phyloP scores from a whole-genome alignment of 30 jellyfish, hydroid and myxozoan species.

The Clytia hemisphaerica region DNA sequence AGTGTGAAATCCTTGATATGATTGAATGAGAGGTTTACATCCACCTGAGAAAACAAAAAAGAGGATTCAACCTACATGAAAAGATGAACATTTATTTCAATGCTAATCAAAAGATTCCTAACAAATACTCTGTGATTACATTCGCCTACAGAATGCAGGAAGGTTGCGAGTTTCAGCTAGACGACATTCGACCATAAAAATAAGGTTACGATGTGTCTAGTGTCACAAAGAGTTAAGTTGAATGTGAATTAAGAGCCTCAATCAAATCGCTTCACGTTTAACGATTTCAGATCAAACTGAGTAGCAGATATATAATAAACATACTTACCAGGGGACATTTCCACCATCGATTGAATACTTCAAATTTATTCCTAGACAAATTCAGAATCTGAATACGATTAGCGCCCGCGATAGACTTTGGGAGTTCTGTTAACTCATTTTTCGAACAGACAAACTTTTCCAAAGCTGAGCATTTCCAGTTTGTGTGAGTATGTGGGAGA shows the following conservation, averaged over 20 bases:
- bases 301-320: too few species aligned
- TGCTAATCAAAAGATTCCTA: too few species aligned
- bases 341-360: slow-evolving; percentile 45
- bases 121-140: too few species aligned
- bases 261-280: too few species aligned
- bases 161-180: too few species aligned
- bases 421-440: slow-evolving; percentile 39
- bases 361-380: slow-evolving; percentile 33
- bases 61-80: too few species aligned
- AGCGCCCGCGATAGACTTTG: slow-evolving; percentile 66
- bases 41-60: slow-evolving; percentile 39
- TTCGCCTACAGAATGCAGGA: too few species aligned
- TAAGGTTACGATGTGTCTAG: too few species aligned
- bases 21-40: slow-evolving; percentile 57
- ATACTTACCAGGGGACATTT: slow-evolving; percentile 78
- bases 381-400: slow-evolving; percentile 37
- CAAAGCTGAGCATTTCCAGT: slow-evolving; percentile 49
- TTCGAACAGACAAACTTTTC: slow-evolving; percentile 18
- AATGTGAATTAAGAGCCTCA: too few species aligned
- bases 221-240: too few species aligned
- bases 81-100: background rate
- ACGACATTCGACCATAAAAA: too few species aligned
- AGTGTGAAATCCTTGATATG: slow-evolving; percentile 26
- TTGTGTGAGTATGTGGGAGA: slow-evolving; percentile 39
- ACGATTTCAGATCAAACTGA: too few species aligned